Base-by-base conservation (phyloP, 92 coral and sea anemone genomes). In the Blastomussa wellsi region DNA sequence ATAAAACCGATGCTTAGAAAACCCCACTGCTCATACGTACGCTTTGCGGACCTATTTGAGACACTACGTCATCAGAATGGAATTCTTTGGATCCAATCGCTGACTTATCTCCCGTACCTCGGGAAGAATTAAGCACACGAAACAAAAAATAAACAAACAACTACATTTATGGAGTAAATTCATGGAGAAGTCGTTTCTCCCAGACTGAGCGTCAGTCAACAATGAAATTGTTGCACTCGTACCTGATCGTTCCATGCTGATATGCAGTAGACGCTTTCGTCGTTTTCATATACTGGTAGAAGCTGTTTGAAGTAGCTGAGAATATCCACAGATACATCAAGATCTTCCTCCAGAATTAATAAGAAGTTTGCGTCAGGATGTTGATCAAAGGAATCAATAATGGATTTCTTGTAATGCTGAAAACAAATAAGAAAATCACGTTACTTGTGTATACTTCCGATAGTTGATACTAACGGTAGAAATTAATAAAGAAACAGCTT, bases 181-280 rank as follows among this genome's bases (percentile, higher is more conserved):
- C n/a, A n/a, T n/a, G n/a, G n/a, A n/a, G n/a, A n/a, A n/a, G n/a
- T n/a, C n/a, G n/a, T n/a, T n/a, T n/a, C n/a, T n/a, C 44, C 44
- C 44, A 8, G 62, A 4, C 20, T 52, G 20, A 55, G 62, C 7
- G 24, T 2, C 28, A 22, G 29, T 38, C 77, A 41, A 15, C 66
- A n/a, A 24, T 32, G 28, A 42, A 26, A 19, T 12, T 22, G 55
- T 74, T 24, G 10, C 2, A 72, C 42, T 24, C 47, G 5, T 38
- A 81, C 89, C 90, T 90, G 92, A 57, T 90, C 92, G 20, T 89
- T 89, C 92, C 92, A 89, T 13, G 92, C 92, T 69, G 92, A 89
- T 89, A 89, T 86, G n/a, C 92, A 89, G 72, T 89, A 89, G 22
- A 89, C 51, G 8, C 86, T 85, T 28, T 86, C 72, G 64, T 89